Evolutionary conservation across 2,113 vertebrate genomes (phyloP).

Genomic region (Pseudois nayaur): DNA sequence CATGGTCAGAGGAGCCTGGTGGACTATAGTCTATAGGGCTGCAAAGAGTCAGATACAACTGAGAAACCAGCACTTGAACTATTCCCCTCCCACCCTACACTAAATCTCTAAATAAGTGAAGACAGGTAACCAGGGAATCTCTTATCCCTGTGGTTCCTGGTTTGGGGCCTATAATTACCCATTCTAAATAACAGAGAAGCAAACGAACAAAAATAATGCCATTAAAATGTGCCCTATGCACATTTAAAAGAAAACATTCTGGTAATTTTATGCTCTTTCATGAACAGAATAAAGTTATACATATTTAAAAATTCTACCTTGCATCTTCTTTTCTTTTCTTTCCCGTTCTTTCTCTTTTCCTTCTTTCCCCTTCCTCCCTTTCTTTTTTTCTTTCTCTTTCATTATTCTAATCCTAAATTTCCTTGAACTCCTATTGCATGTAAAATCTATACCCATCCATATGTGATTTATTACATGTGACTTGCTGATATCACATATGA

Average conservation of each 20-base stretch:
- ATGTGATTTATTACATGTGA: neutral
- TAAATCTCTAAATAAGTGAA: neutral
- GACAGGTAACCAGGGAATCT: neutral
- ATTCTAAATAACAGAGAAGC: neutral
- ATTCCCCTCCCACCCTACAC: rapidly evolving
- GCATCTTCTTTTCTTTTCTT: neutral
- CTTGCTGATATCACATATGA: neutral
- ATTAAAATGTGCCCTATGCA: neutral
- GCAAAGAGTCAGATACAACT: neutral
- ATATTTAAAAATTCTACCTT: neutral
- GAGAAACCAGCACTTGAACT: neutral
- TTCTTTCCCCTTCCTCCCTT: neutral
- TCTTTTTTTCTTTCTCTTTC: neutral
- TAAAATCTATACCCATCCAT: neutral
- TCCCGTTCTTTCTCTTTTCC: neutral
- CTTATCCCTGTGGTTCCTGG: neutral
- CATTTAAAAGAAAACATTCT: neutral
- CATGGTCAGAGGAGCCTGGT: neutral
- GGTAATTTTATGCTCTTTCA: neutral
- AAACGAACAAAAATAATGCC: neutral
- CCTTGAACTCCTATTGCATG: neutral
- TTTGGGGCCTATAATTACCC: neutral
- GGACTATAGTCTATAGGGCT: neutral
- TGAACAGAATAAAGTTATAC: neutral
- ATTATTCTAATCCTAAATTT: neutral